phyloP scores from a whole-genome alignment of 2,888 invertebrate species.

The Troglohyphantes excavatus region DNA sequence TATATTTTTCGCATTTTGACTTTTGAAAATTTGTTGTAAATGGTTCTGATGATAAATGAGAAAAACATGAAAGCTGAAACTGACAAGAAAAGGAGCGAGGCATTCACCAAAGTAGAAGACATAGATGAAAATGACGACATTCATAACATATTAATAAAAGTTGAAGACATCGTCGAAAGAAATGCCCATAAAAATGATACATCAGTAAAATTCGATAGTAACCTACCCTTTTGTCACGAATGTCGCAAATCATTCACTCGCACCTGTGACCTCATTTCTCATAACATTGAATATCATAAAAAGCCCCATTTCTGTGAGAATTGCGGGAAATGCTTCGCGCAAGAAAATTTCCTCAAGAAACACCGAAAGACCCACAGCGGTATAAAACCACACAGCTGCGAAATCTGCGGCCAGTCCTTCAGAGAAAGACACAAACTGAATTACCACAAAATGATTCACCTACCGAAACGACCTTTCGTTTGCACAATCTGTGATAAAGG shows the following conservation, averaged over 20 bases:
- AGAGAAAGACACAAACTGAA: neutral
- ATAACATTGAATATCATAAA: neutral
- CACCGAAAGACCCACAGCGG: neutral
- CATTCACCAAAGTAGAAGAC: too few species aligned
- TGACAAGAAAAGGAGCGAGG: too few species aligned
- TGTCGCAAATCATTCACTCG: neutral
- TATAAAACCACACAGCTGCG: neutral
- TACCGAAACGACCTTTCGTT: neutral
- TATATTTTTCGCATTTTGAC: too few species aligned
- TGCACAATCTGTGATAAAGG: neutral
- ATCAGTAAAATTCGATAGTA: too few species aligned
- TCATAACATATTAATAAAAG: too few species aligned
- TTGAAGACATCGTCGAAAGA: too few species aligned
- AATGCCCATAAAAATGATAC: too few species aligned
- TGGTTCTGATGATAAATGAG: too few species aligned
- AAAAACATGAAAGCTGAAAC: too few species aligned
- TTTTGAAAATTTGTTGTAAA: too few species aligned
- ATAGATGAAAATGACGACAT: too few species aligned
- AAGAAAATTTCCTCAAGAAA: neutral
- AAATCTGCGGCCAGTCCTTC: neutral
- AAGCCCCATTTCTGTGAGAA: neutral
- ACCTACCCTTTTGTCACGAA: neutral
- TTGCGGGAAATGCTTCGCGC: neutral
- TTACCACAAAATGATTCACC: neutral
- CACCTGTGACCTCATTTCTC: neutral